These are phyloP conservation scores for Enteromius mattozi DNA, from an alignment of 2,797 vertebrate species.

Conservation along the genomic window DNA sequence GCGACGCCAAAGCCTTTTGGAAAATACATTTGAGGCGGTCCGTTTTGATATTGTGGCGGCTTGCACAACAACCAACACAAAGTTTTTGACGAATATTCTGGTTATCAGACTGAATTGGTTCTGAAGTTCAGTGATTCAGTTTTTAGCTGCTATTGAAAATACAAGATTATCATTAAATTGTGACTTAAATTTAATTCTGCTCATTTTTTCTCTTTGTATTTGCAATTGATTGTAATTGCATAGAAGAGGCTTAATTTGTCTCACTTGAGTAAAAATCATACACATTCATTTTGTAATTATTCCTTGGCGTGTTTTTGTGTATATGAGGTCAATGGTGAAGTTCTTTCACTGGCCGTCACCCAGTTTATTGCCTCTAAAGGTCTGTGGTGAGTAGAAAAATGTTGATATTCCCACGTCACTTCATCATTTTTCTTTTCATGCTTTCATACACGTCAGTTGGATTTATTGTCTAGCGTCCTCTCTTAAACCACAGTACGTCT, in stretches of 20 bases:
- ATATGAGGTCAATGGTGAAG: slow-evolving; percentile 17
- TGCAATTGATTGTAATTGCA: not conserved
- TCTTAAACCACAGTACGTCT: slow-evolving; percentile 18
- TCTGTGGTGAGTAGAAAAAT: slow-evolving; percentile 17
- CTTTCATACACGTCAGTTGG: slow-evolving; percentile 11
- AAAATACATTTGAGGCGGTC: too few relatives aligned
- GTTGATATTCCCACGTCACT: slow-evolving; percentile 31
- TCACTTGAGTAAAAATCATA: not conserved
- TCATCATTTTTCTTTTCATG: slow-evolving; percentile 30
- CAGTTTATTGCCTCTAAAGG: slow-evolving; percentile 12
- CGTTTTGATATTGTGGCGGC: too few relatives aligned
- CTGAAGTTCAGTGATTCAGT: not conserved
- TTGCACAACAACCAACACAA: not conserved
- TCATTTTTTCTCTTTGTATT: not conserved
- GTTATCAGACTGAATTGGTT: not conserved
- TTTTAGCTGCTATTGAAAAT: not conserved
- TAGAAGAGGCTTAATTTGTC: not conserved
- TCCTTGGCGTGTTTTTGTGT: not conserved
- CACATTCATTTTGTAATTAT: not conserved
- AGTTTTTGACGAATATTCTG: not conserved
- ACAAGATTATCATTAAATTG: not conserved
- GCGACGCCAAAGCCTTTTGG: too few relatives aligned
- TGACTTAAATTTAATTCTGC: not conserved
- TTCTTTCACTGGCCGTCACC: not conserved
- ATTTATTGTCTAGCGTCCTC: slow-evolving; percentile 26